Evolutionary conservation across 2,113 vertebrate genomes (phyloP).

Genomic region (Python bivittatus): DNA sequence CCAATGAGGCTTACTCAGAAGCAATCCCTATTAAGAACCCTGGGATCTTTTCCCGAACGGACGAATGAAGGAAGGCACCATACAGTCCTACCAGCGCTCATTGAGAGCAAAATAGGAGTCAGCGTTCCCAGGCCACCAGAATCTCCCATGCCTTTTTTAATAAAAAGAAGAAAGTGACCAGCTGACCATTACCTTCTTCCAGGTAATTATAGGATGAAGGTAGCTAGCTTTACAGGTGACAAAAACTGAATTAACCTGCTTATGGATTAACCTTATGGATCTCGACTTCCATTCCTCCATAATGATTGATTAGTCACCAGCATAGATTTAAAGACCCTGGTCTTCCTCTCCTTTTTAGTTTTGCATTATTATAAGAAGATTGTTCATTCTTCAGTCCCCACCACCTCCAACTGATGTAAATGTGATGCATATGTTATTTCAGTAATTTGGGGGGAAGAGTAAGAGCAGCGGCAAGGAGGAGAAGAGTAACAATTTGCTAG

Average conservation of each 20-base stretch:
- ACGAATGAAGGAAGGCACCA: not conserved
- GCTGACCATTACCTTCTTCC: conserved; percentile 26
- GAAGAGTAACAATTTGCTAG: conserved; percentile 29
- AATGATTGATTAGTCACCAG: conserved; percentile 68
- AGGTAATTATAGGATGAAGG: conserved; percentile 44
- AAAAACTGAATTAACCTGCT: conserved; percentile 45
- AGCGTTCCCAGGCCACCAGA: conserved; percentile 10
- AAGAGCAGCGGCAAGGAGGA: conserved; percentile 23
- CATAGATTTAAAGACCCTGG: conserved; percentile 64
- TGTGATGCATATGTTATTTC: conserved; percentile 61
- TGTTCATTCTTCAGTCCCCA: conserved; percentile 22
- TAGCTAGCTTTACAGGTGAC: conserved; percentile 48
- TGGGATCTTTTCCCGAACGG: not conserved
- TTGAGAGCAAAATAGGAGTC: conserved; percentile 7
- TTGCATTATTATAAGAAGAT: conserved; percentile 53
- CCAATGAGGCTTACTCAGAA: not conserved
- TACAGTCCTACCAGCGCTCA: conserved; percentile 9
- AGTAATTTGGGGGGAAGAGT: conserved; percentile 4
- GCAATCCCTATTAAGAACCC: not conserved
- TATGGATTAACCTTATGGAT: not conserved
- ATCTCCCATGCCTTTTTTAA: not conserved
- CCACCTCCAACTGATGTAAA: conserved; percentile 36
- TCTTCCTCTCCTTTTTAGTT: conserved; percentile 66
- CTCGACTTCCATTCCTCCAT: conserved; percentile 17
- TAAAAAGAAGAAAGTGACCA: not conserved